phyloP scores from a whole-genome alignment of 2,888 invertebrate species.

The Clepsis dumicolana region DNA sequence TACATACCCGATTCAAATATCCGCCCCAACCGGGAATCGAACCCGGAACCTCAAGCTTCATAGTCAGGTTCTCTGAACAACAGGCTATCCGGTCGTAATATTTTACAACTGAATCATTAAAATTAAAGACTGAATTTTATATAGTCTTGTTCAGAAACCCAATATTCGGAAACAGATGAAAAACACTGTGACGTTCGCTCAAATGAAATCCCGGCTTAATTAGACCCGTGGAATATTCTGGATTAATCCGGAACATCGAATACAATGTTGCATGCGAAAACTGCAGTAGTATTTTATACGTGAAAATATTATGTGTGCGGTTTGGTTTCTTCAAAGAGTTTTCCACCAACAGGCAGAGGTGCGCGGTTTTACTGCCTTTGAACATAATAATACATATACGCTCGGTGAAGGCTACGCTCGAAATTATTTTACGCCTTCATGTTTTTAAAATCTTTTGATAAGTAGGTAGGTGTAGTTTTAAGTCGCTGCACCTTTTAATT shows the following conservation, averaged over 20 bases:
- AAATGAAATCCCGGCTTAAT: slow-evolving; percentile 1
- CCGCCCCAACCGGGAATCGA: no score
- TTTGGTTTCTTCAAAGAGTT: slow-evolving; percentile 4
- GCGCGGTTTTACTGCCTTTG: slow-evolving; percentile 1
- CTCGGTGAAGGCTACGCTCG: neutral
- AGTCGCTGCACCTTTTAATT: neutral
- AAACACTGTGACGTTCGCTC: neutral
- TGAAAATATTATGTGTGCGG: neutral
- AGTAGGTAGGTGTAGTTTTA: neutral
- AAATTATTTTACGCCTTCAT: neutral
- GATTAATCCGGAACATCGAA: neutral
- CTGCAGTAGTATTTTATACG: neutral
- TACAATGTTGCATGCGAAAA: neutral
- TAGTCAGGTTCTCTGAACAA: no score
- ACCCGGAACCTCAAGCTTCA: no score
- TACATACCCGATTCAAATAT: no score
- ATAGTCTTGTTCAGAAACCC: neutral
- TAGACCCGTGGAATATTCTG: neutral
- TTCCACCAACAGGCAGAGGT: neutral
- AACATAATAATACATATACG: no score
- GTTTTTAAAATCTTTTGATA: neutral
- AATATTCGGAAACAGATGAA: neutral
- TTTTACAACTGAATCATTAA: no score
- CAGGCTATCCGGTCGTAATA: no score
- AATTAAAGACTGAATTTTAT: no score